A percentile compares a stretch with the other conserved stretches of the same genome.
phyloP scores from a whole-genome alignment of 2,888 invertebrate species.

The Temnothorax unifasciatus region DNA sequence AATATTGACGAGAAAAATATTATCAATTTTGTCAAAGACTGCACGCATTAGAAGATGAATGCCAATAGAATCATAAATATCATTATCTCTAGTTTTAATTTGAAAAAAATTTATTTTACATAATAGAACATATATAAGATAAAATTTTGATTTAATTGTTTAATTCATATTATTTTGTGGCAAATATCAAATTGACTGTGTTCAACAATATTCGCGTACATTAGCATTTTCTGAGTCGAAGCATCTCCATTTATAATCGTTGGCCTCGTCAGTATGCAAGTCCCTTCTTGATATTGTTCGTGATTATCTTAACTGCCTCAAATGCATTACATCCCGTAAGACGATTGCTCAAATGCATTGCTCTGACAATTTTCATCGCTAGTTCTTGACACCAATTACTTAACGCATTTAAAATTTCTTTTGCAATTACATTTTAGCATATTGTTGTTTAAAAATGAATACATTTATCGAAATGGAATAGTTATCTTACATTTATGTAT shows the following conservation, averaged over 20 bases:
- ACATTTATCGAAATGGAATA: neutral
- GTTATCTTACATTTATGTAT: neutral
- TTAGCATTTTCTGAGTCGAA: conserved; percentile 38
- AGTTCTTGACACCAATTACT: conserved; percentile 72
- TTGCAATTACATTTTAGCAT: neutral
- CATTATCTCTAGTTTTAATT: neutral
- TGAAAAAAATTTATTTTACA: neutral
- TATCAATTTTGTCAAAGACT: neutral
- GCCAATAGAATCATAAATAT: neutral
- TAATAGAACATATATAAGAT: neutral
- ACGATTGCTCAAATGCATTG: conserved; percentile 71
- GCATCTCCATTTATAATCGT: conserved; percentile 40
- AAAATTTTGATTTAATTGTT: conserved; percentile 47
- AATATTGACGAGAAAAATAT: neutral
- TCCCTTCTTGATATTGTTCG: conserved; percentile 67
- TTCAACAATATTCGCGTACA: neutral
- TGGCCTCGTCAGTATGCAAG: conserved; percentile 27
- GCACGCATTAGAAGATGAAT: neutral
- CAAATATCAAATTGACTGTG: neutral
- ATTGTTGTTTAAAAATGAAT: neutral
- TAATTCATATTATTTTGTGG: neutral
- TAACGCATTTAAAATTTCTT: conserved; percentile 54
- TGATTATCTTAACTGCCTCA: conserved; percentile 76
- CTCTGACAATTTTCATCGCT: conserved; percentile 60
- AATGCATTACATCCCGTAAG: conserved; percentile 78